phyloP scores from a whole-genome alignment of 2,113 vertebrate genomes.

The Mormoops blainvillei region DNA sequence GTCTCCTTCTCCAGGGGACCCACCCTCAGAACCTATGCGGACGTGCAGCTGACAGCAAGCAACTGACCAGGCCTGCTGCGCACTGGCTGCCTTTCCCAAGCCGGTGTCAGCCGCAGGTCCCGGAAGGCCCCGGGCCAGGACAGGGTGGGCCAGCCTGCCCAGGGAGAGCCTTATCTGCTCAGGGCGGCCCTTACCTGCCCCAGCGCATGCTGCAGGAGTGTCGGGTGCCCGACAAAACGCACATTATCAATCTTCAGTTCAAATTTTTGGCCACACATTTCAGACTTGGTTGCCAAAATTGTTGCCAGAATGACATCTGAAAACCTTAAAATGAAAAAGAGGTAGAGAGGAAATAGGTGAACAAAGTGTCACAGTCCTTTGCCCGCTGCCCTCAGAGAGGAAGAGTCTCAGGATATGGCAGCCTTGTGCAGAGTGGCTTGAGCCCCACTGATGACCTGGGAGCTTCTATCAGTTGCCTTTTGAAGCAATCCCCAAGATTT shows the following conservation, averaged over 20 bases:
- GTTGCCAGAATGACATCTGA: conserved; percentile 97
- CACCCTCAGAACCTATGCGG: background rate
- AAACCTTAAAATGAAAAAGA: conserved; percentile 86
- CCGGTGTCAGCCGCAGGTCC: background rate
- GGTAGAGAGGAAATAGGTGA: conserved; percentile 4
- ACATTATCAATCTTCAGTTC: conserved; percentile 99
- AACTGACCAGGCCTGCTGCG: background rate
- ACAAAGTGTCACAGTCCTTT: background rate
- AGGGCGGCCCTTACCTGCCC: conserved; percentile 78
- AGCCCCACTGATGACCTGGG: background rate
- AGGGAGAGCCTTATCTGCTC: background rate
- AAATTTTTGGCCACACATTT: conserved; percentile 99
- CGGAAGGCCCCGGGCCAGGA: background rate
- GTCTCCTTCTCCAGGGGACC: background rate
- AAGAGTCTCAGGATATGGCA: background rate
- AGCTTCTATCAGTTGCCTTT: background rate
- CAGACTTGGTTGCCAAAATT: conserved; percentile 97
- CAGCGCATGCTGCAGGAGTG: conserved; percentile 91
- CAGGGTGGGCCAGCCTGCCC: background rate
- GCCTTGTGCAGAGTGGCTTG: background rate
- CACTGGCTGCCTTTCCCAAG: background rate
- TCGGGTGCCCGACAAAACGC: conserved; percentile 97
- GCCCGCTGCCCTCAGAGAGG: background rate
- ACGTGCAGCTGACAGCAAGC: background rate
- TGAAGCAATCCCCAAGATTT: conserved; percentile 47